Evolutionary conservation across 2,113 vertebrate species (phyloP).

Genomic region (Benitochromis conjunctus): DNA sequence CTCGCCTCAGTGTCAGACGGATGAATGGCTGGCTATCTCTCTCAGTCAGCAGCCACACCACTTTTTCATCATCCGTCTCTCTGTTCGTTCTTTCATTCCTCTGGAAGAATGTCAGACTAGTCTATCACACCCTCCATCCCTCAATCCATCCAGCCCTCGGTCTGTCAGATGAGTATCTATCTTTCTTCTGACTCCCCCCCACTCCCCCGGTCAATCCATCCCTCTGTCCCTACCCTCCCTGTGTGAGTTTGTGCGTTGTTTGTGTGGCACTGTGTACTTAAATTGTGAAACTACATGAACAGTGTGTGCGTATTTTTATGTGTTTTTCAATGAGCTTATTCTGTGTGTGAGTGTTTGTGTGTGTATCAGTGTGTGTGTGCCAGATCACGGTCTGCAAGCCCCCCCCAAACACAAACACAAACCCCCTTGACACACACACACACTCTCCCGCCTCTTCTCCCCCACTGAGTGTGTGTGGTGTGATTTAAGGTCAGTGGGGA

Average conservation of each 20-base stretch:
- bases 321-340: not conserved
- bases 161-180: conserved; percentile 46
- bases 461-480: not conserved
- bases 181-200: not conserved
- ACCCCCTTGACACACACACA: fast-evolving
- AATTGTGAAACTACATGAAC: not conserved
- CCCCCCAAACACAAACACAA: too few species aligned
- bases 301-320: conserved; percentile 9
- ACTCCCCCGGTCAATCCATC: not conserved
- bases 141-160: conserved; percentile 29
- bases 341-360: not conserved
- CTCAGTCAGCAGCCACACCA: conserved; percentile 42
- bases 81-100: conserved; percentile 44
- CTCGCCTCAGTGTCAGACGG: conserved; percentile 27
- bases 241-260: not conserved
- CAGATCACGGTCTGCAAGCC: conserved; percentile 7
- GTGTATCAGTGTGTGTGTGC: not conserved
- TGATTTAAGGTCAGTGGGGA: conserved; percentile 73
- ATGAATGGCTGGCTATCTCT: conserved; percentile 57
- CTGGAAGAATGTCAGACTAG: conserved; percentile 50
- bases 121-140: conserved; percentile 40
- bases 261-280: not conserved
- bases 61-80: conserved; percentile 60
- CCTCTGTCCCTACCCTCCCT: not conserved
- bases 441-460: not conserved